Conservation (phyloP, 2,888 invertebrate genomes). For the Sabatieria punctata region DNA sequence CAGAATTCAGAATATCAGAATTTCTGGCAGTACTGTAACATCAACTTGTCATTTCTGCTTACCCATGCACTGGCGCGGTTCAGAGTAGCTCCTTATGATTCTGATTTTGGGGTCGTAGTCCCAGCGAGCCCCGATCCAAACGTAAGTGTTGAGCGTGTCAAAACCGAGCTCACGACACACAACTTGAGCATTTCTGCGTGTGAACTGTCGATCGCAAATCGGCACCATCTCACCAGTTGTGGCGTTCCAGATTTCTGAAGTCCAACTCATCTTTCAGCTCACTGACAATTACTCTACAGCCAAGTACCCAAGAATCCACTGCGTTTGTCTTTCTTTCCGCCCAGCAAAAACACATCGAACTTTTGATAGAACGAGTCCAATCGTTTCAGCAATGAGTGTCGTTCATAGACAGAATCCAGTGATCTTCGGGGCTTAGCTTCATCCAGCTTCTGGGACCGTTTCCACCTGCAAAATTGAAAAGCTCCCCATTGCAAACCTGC, state of each 20-base stretch:
- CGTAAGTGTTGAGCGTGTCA: constrained; percentile 69
- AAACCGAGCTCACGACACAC: constrained; percentile 73
- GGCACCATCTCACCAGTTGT: constrained; percentile 93
- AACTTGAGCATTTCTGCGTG: constrained; percentile 80
- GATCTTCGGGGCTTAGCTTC: background rate
- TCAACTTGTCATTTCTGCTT: constrained; percentile 52
- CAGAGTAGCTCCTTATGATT: constrained; percentile 83
- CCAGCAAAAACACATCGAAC: constrained; percentile 12
- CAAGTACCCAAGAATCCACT: constrained; percentile 80
- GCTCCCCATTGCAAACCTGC: background rate
- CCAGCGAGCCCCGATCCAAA: constrained; percentile 63
- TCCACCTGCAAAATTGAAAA: background rate
- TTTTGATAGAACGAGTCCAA: constrained; percentile 27
- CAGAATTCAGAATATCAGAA: too few species aligned
- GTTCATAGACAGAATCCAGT: constrained; percentile 19
- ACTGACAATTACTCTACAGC: too few species aligned
- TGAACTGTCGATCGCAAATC: constrained; percentile 83
- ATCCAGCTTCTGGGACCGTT: background rate
- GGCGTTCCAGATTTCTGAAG: constrained; percentile 83
- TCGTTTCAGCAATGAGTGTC: constrained; percentile 25
- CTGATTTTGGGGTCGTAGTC: constrained; percentile 75
- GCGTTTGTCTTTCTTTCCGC: constrained; percentile 32
- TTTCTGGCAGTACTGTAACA: too few species aligned
- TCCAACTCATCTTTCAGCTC: too few species aligned
- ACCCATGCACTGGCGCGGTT: constrained; percentile 54